phyloP scores from a whole-genome alignment of 2,888 invertebrate species.

The Dilophus febrilis region DNA sequence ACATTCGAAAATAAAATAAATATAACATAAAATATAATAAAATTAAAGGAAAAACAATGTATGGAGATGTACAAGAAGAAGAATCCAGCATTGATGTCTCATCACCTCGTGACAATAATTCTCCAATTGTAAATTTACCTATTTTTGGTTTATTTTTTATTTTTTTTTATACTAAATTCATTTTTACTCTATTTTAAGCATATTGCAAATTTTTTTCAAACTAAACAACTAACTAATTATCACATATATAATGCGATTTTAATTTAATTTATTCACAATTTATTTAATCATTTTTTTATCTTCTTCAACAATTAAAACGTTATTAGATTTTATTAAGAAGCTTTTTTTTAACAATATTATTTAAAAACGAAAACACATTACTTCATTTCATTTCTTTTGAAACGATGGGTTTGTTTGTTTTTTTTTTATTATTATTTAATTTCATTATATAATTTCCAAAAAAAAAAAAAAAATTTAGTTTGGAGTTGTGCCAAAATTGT shows the following conservation, averaged over 20 bases:
- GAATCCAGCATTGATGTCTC: slow-evolving; percentile 45
- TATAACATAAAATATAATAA: no score
- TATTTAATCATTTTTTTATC: no score
- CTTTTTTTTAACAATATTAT: neutral
- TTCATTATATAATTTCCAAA: neutral
- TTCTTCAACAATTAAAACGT: no score
- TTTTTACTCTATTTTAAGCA: no score
- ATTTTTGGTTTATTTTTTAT: neutral
- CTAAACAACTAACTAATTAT: no score
- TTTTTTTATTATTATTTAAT: neutral
- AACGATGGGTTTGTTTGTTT: no score
- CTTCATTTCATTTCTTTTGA: no score
- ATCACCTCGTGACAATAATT: slow-evolving; percentile 46
- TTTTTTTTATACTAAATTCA: slow-evolving; percentile 2
- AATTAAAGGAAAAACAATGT: slow-evolving; percentile 15
- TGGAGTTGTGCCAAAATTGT: slow-evolving; percentile 34
- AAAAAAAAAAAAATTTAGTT: slow-evolving; percentile 22
- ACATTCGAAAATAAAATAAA: neutral
- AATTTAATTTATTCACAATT: no score
- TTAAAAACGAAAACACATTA: no score
- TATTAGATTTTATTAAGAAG: no score
- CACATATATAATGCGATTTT: no score
- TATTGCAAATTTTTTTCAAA: no score
- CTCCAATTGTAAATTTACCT: slow-evolving; percentile 35
- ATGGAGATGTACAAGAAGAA: slow-evolving; percentile 33